Base-by-base conservation (phyloP, 2,888 invertebrate genomes). In the Drosophila bunnanda region DNA sequence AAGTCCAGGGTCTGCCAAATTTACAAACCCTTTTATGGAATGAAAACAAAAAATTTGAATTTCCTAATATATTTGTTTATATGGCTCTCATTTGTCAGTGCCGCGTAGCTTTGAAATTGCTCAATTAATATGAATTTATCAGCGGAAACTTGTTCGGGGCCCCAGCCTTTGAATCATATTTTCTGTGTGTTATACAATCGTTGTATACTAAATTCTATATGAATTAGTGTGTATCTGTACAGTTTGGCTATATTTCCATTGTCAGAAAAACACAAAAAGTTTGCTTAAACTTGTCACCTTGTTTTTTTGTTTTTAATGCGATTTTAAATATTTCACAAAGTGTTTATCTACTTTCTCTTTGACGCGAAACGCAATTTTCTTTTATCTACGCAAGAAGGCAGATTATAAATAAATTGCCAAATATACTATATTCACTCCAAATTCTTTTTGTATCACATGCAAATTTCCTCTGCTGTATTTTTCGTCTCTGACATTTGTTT, bases 311-410 rank as follows among this genome's bases (percentile, higher is more conserved):
- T 71, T 73, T 85, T 82, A 83, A 78, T 83, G 68, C 41, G 44
- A 76, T 67, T 79, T 82, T 67, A 79, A 79, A 72, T 72, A 80
- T 77, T 48, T 60, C 34, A 44, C 56, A 56, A 55, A 38, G 61
- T 79, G 73, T 82, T 80, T 78, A 66, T 74, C 60, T 77, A 52
- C 59, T 53, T 75, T 68, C 46, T 65, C 71, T 69, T 70, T 44
- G 54, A 57, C 41, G 48, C 46, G 72, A 62, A 82, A 78, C 81
- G 73, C 80, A 80, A 75, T 74, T 78, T 76, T 78, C 79, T 79
- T 86, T 81, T 83, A 79, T 86, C 73, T 86, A 59, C 73, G 79
- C 76, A 68, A 79, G 46, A 62, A 79, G 48, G 32, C 41, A 55
- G 79, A 77, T 66, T 81, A 83, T 60, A 82, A 82, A 82, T 82